Percentiles rank a stretch among this genome's conserved stretches.
These are phyloP conservation scores for Cotesia glomerata DNA, from an alignment of 1,140 invertebrate species.

Conservation along the genomic window DNA sequence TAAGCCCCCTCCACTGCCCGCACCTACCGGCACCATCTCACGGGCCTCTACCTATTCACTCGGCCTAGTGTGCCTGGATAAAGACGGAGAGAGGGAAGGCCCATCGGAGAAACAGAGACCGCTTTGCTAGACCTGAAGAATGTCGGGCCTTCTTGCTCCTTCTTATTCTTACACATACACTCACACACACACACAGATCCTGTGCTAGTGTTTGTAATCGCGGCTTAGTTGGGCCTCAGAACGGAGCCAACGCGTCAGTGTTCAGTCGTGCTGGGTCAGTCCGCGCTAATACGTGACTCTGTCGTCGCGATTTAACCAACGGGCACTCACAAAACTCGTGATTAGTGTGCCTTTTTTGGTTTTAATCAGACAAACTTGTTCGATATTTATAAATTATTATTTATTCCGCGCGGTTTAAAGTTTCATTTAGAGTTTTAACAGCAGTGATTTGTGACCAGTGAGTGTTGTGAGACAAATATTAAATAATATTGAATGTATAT, in stretches of 20 bases:
- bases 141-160: constrained; percentile 45
- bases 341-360: not conserved
- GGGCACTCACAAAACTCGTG: too few relatives aligned
- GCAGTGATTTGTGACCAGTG: not conserved
- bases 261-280: constrained; percentile 61
- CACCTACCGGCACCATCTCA: not conserved
- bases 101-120: constrained; percentile 15
- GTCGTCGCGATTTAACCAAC: constrained; percentile 33
- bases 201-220: constrained; percentile 17
- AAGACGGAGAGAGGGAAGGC: not conserved
- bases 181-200: not conserved
- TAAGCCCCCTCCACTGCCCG: not conserved
- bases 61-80: not conserved
- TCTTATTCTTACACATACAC: not conserved
- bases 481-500: not conserved
- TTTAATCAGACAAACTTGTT: not conserved
- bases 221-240: constrained; percentile 23
- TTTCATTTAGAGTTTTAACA: not conserved
- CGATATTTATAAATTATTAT: not conserved
- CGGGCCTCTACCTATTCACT: not conserved
- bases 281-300: constrained; percentile 52
- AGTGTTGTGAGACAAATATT: not conserved
- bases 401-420: not conserved
- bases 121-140: constrained; percentile 53
- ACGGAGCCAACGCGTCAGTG: constrained; percentile 52